Percentiles rank a stretch among this genome's conserved stretches.
phyloP scores from a whole-genome alignment of 2,113 vertebrate genomes.

The Shinisaurus crocodilurus region DNA sequence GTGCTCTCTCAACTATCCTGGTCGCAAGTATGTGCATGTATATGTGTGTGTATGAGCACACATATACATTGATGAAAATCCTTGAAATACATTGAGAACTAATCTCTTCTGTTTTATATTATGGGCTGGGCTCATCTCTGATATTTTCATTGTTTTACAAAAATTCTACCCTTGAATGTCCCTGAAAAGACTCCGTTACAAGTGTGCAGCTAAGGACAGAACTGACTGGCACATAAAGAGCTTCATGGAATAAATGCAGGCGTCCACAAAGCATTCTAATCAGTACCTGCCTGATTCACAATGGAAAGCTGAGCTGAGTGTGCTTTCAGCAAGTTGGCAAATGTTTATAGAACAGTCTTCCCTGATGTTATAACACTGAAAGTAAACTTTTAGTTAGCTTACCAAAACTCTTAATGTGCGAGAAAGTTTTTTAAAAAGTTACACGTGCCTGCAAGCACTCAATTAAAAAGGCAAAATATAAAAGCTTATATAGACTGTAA shows the following conservation, averaged over 20 bases:
- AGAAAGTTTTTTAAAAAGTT: neutral
- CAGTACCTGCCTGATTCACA: neutral
- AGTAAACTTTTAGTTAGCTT: neutral
- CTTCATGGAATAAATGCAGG: neutral
- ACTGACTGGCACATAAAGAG: neutral
- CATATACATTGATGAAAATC: neutral
- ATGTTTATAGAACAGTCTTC: neutral
- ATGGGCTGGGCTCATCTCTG: neutral
- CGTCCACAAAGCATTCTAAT: neutral
- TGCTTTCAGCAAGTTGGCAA: neutral
- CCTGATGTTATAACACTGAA: neutral
- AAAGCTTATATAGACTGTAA: neutral
- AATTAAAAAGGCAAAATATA: neutral
- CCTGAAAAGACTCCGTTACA: neutral
- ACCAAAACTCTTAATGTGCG: neutral
- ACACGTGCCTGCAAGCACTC: neutral
- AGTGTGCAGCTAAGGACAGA: neutral
- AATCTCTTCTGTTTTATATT: neutral
- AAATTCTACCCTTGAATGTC: neutral
- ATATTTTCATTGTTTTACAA: neutral
- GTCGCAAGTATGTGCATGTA: too few species aligned
- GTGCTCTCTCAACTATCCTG: too few species aligned
- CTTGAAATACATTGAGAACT: neutral
- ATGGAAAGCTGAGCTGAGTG: neutral
- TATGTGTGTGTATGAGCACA: too few species aligned